phyloP scores from a whole-genome alignment of 2,888 invertebrate species.

The Sinotaia quadrata region DNA sequence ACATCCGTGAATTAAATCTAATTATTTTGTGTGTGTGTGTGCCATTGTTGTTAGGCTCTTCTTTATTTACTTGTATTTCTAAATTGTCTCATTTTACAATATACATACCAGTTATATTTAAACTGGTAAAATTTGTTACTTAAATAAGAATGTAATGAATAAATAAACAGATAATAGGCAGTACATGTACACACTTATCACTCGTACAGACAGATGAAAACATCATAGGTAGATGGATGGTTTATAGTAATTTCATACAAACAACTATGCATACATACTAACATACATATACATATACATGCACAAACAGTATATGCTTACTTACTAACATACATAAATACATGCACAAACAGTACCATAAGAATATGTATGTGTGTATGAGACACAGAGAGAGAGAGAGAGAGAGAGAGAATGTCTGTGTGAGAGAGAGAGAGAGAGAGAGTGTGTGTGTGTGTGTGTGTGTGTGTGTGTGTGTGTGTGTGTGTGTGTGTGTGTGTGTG shows the following conservation, averaged over 20 bases:
- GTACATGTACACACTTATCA: not conserved
- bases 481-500: conserved; percentile 7
- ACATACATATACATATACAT: conserved; percentile 10
- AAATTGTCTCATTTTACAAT: not conserved
- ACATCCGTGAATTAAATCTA: too few relatives aligned
- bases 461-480: conserved; percentile 9
- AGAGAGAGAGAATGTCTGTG: conserved; percentile 3
- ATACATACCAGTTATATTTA: too few relatives aligned
- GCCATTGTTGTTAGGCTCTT: too few relatives aligned
- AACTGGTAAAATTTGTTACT: too few relatives aligned
- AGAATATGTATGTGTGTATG: conserved; percentile 1
- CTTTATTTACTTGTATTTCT: too few relatives aligned
- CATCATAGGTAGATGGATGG: not conserved
- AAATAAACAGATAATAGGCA: not conserved
- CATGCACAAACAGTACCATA: not conserved
- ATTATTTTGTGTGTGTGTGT: too few relatives aligned
- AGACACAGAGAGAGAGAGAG: not conserved
- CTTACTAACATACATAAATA: conserved; percentile 1
- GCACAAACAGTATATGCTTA: conserved; percentile 3
- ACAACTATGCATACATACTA: not conserved
- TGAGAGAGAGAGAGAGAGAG: not conserved
- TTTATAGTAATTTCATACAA: not conserved
- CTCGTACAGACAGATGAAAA: not conserved
- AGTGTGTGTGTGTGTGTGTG: conserved; percentile 7
- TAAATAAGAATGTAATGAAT: too few relatives aligned